phyloP scores from a whole-genome alignment of 2,797 vertebrate genomes.

The Poeciliopsis paucimaculata region DNA sequence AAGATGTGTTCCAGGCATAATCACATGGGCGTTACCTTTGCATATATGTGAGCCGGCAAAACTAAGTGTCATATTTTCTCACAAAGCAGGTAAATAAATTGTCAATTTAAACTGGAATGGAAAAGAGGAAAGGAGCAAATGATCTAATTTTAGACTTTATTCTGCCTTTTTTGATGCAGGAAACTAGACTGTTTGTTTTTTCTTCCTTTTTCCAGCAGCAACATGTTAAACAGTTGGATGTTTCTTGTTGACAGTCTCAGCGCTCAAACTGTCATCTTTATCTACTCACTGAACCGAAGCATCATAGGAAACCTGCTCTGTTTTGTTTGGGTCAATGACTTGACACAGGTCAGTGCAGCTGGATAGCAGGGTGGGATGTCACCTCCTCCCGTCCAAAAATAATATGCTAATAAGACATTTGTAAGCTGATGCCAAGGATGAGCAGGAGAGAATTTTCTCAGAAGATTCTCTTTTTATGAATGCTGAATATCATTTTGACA shows the following conservation, averaged over 20 bases:
- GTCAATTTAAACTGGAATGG: not conserved
- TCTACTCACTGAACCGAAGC: conserved; percentile 35
- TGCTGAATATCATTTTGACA: conserved; percentile 52
- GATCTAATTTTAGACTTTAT: conserved; percentile 3
- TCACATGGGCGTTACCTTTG: not conserved
- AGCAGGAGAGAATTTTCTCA: conserved; percentile 38
- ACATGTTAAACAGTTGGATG: conserved; percentile 11
- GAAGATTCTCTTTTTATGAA: conserved; percentile 29
- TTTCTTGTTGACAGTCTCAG: conserved; percentile 12
- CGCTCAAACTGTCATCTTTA: conserved; percentile 9
- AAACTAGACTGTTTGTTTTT: not conserved
- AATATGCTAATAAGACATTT: conserved; percentile 68
- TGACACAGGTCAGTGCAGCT: conserved; percentile 56
- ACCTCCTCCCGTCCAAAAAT: conserved; percentile 40
- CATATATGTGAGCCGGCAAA: not conserved
- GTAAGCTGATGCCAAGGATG: conserved; percentile 30
- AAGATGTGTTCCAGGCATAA: not conserved
- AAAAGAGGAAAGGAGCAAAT: not conserved
- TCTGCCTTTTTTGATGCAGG: not conserved
- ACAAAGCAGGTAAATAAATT: not conserved
- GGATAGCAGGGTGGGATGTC: conserved; percentile 51
- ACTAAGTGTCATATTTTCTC: not conserved
- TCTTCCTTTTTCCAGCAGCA: not conserved
- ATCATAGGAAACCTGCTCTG: conserved; percentile 37
- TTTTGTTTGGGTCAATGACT: conserved; percentile 61